phyloP scores from a whole-genome alignment of 1,140 invertebrate species.

The Monochamus saltuarius region DNA sequence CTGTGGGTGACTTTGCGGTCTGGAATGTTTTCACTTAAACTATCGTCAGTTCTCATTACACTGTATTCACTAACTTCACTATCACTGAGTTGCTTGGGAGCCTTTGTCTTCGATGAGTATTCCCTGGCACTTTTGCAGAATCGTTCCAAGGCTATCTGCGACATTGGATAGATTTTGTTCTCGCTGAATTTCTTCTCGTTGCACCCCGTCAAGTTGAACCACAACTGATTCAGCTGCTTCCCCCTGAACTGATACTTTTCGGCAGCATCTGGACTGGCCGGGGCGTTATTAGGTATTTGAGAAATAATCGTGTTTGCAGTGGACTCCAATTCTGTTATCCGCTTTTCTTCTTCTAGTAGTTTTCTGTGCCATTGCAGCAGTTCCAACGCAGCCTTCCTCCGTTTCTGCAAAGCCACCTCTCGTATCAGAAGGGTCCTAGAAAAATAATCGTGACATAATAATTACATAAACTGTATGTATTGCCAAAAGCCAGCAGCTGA shows the following conservation, averaged over 20 bases:
- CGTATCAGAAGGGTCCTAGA: conserved; percentile 46
- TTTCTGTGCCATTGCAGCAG: conserved; percentile 49
- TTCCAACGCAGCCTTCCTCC: conserved; percentile 47
- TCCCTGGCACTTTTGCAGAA: conserved; percentile 37
- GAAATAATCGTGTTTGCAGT: conserved; percentile 42
- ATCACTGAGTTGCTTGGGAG: not conserved
- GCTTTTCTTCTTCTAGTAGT: conserved; percentile 47
- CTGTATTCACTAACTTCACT: conserved; percentile 8
- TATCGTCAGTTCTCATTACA: too few species aligned
- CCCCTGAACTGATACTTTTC: conserved; percentile 33
- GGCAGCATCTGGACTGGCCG: too few species aligned
- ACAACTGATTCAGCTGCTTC: conserved; percentile 37
- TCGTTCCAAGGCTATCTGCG: conserved; percentile 30
- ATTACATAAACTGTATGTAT: not conserved
- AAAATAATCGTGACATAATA: not conserved
- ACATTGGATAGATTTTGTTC: conserved; percentile 34
- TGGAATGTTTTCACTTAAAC: conserved; percentile 23
- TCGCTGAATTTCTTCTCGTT: conserved; percentile 35
- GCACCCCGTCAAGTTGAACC: conserved; percentile 35
- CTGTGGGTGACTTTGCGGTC: conserved; percentile 8
- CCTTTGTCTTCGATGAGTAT: conserved; percentile 18
- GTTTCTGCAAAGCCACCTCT: conserved; percentile 46
- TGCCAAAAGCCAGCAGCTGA: not conserved
- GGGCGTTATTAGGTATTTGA: conserved; percentile 29
- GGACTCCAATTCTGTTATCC: conserved; percentile 46